Base-by-base conservation (phyloP, 2,888 invertebrate genomes). In the Sminthurinus aureus region DNA sequence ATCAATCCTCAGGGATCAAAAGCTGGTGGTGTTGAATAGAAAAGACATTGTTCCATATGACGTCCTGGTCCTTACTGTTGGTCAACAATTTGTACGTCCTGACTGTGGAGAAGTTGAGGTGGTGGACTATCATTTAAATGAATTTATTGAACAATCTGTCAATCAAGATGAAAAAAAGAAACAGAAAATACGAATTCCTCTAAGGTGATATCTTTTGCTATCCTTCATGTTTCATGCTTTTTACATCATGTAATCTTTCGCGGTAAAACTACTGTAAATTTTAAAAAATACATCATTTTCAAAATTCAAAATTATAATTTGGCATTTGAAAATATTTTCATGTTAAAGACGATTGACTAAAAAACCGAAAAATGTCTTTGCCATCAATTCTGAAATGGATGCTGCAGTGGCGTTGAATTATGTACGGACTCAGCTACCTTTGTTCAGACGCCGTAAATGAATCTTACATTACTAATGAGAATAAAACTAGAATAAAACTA, bases 361-460 rank as follows among this genome's bases (percentile, higher is more conserved):
- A 22, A 86, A 91, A 84, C 94, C 94, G 0, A 90, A 91, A 0
- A 94, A 94, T 89, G 92, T 94, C 18, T 93, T 94, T 86, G 90
- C 93, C 0, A 89, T 94, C 24, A 94, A 94, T 89, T 91, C 91
- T 20, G 91, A 92, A 22, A 85, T 89, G 0, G 93, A 94, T 82
- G 94, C 93, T 0, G 84, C 85, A 1, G 69, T 81, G 12, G 90
- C 90, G 12, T 78, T 91, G 2, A 86, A 88, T 69, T 89, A 89
- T 83, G 85, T 90, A 22, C 84, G 86, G 22, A 82, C 84, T 18
- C 84, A 85, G 20, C 50, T 79, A 0, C 79, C 69, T 12, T 50
- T 26, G 2, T 79, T 69, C 38, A 24, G 67, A 15, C 79, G 79
- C 4, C 79, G 82, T 82, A 71, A 82, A 51, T 73, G 51, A 15